phyloP scores from a whole-genome alignment of 2,888 invertebrate genomes.

The Clusia tigrina region DNA sequence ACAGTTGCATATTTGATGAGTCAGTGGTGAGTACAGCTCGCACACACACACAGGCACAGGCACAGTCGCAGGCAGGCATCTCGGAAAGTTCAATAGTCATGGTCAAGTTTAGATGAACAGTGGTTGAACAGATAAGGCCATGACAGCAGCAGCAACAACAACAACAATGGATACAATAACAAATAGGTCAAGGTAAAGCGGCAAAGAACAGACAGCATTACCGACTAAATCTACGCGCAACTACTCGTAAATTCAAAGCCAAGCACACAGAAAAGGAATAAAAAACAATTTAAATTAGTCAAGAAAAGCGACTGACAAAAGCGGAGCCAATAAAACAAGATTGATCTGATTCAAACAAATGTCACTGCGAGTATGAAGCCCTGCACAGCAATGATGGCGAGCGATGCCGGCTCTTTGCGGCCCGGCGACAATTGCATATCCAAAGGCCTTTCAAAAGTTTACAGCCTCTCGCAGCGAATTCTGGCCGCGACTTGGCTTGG shows the following conservation, averaged over 20 bases:
- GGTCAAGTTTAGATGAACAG: not conserved
- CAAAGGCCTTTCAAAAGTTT: not conserved
- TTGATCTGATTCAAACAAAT: constrained; percentile 1
- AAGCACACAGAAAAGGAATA: not conserved
- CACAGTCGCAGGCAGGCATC: too few relatives aligned
- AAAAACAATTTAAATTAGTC: constrained; percentile 11
- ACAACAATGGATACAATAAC: not conserved
- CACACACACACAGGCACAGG: too few relatives aligned
- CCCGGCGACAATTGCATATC: too few relatives aligned
- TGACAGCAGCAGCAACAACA: not conserved
- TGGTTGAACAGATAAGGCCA: not conserved
- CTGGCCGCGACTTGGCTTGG: too few relatives aligned
- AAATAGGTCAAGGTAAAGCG: constrained; percentile 9
- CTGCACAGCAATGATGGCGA: not conserved
- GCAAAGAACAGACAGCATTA: not conserved
- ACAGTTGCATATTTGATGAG: too few relatives aligned
- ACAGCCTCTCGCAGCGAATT: too few relatives aligned
- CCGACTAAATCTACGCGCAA: too few relatives aligned
- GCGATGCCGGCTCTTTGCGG: too few relatives aligned
- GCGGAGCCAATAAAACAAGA: constrained; percentile 31
- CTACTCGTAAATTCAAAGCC: too few relatives aligned
- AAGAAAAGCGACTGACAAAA: constrained; percentile 36
- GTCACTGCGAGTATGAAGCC: not conserved
- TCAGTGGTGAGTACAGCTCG: not conserved
- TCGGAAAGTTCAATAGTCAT: constrained; percentile 9